Evolutionary conservation across 2,797 vertebrate genomes (phyloP).

Genomic region (Pempheris klunzingeri): DNA sequence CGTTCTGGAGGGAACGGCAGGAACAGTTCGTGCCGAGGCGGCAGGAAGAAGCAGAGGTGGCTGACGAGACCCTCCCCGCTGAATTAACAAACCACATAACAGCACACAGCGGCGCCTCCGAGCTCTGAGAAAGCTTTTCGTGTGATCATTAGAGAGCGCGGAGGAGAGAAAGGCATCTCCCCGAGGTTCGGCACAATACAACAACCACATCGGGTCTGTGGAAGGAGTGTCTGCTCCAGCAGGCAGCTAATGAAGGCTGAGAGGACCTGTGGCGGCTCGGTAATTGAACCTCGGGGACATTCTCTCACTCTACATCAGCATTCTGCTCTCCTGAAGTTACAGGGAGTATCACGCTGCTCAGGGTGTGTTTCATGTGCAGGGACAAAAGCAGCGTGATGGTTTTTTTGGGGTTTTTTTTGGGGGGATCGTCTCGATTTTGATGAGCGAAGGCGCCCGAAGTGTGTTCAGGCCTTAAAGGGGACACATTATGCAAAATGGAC

Average conservation of each 20-base stretch:
- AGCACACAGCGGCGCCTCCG: slow-evolving; percentile 57
- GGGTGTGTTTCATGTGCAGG: slow-evolving; percentile 21
- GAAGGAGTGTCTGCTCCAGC: slow-evolving; percentile 65
- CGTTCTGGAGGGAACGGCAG: slow-evolving; percentile 42
- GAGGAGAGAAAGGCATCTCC: slow-evolving; percentile 52
- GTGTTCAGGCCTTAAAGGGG: neutral
- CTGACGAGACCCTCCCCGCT: slow-evolving; percentile 40
- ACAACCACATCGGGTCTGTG: slow-evolving; percentile 31
- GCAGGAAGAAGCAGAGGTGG: slow-evolving; percentile 30
- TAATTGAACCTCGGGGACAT: slow-evolving; percentile 84
- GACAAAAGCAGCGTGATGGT: slow-evolving; percentile 18
- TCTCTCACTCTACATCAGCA: slow-evolving; percentile 79
- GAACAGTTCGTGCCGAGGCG: slow-evolving; percentile 22
- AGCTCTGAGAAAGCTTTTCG: slow-evolving; percentile 44
- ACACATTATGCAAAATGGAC: too few relatives aligned
- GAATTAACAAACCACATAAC: slow-evolving; percentile 71
- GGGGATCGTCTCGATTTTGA: neutral
- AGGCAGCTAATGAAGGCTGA: slow-evolving; percentile 80
- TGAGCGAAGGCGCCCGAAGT: neutral
- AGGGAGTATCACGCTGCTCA: slow-evolving; percentile 9
- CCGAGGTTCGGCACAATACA: slow-evolving; percentile 46
- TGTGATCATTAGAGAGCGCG: slow-evolving; percentile 59
- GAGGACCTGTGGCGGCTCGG: slow-evolving; percentile 69
- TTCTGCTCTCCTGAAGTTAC: slow-evolving; percentile 57
- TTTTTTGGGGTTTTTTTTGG: slow-evolving; percentile 4